These are phyloP conservation scores for Ictalurus punctatus DNA, from an alignment of 2,113 vertebrate genomes.

Conservation along the genomic window DNA sequence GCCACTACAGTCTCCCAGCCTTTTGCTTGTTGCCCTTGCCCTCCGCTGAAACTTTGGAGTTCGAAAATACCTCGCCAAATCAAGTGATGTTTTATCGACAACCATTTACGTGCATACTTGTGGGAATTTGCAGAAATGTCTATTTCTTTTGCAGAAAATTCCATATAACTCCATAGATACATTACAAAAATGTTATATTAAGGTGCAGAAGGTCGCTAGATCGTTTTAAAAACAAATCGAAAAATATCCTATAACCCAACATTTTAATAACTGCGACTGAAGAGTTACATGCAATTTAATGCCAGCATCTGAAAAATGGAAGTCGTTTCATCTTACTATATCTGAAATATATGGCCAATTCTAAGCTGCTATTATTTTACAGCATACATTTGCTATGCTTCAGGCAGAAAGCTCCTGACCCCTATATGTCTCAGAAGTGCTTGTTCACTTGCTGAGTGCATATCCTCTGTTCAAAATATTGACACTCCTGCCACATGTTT, in stretches of 20 bases:
- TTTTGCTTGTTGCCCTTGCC: slow-evolving; percentile 24
- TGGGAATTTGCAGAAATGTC: background rate
- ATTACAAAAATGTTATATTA: background rate
- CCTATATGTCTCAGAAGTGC: background rate
- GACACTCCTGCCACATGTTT: slow-evolving; percentile 49
- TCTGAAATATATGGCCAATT: background rate
- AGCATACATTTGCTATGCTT: background rate
- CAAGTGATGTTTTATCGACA: background rate
- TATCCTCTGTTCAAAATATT: slow-evolving; percentile 61
- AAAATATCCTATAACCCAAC: background rate
- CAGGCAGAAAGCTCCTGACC: background rate
- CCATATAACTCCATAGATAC: background rate
- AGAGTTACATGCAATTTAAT: background rate
- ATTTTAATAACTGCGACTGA: background rate
- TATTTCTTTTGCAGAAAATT: background rate
- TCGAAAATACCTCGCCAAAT: slow-evolving; percentile 15
- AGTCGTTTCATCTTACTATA: background rate
- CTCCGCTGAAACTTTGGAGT: background rate
- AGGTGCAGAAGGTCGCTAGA: background rate
- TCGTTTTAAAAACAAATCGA: background rate
- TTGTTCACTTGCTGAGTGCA: slow-evolving; percentile 27
- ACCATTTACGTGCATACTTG: background rate
- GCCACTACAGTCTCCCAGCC: background rate
- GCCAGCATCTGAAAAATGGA: background rate
- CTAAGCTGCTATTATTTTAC: background rate